These are phyloP conservation scores for Podarcis cretensis DNA, from an alignment of 2,113 vertebrate genomes.

Conservation along the genomic window DNA sequence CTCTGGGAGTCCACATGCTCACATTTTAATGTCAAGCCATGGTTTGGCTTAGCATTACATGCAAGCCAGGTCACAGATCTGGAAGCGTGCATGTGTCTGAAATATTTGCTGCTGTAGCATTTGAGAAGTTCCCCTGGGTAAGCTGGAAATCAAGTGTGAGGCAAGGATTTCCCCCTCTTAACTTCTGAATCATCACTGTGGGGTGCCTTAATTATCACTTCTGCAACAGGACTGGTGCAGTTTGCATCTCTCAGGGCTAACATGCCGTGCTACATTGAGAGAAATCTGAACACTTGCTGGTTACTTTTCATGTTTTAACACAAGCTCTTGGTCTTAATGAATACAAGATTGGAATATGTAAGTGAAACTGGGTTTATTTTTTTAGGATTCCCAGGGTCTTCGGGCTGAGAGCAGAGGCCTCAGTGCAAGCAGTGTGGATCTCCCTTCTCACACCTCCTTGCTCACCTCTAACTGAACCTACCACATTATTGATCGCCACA, in stretches of 20 bases:
- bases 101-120: background rate
- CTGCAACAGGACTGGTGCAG: background rate
- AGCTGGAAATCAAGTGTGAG: background rate
- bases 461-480: conserved; percentile 65
- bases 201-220: background rate
- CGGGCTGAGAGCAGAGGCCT: conserved; percentile 65
- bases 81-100: background rate
- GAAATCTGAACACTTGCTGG: background rate
- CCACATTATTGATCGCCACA: accelerated
- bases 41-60: no score
- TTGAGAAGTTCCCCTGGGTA: background rate
- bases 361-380: background rate
- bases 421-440: conserved; percentile 74
- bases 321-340: background rate
- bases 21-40: no score
- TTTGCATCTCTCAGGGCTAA: background rate
- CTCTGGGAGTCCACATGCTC: no score
- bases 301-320: background rate
- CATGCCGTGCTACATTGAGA: background rate
- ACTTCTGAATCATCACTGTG: background rate
- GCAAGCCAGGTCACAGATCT: background rate
- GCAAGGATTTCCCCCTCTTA: background rate
- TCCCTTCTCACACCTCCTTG: conserved; percentile 72
- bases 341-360: background rate
- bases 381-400: conserved; percentile 66